Base-by-base conservation (phyloP, 2,888 invertebrate genomes). In the Rotaria magnacalcarata region DNA sequence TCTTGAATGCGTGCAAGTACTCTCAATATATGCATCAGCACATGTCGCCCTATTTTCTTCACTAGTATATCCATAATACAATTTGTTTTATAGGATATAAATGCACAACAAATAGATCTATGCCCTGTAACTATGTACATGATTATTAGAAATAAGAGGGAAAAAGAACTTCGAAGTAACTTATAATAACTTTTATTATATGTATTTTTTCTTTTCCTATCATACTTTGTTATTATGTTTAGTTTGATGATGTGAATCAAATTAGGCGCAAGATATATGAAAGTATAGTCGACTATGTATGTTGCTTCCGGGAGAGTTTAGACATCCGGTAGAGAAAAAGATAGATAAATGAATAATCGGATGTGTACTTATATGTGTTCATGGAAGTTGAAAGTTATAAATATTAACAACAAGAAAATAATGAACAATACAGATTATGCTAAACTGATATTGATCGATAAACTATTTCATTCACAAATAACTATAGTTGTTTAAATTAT, bases 291-390 rank as follows among this genome's bases (percentile, higher is more conserved):
- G 34, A 67, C 67, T 67, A 67, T 67, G 34, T 67, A 41, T 67
- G 67, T 67, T 14, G 16, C 67, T 67, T 67, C 67, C 67, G 67
- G 67, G 67, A 34, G 67, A 67, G 67, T 67, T 67, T 67, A 34
- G 67, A 67, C 67, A 67, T 67, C 67, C 67, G 67, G 67, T 5
- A 56, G 24, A 56, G 21, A 56, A 67, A 34, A 67, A 67, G 67
- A 67, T 27, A 67, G 67, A 67, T 67, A 67, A 67, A 67, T 19
- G 67, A 34, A 34, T 67, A 67, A 67, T 67, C 67, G 67, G 67
- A 67, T 67, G 67, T 67, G 67, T 67, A 34, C 19, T 67, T 67
- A 27, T 67, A 34, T 34, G 4, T 67, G 67, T 4, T 67, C 67
- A 67, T 34, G 19, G 5, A 19, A 67, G 67, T 67, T 19, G 67